phyloP scores from a whole-genome alignment of 2,797 vertebrate species.

The Darevskia mixta region DNA sequence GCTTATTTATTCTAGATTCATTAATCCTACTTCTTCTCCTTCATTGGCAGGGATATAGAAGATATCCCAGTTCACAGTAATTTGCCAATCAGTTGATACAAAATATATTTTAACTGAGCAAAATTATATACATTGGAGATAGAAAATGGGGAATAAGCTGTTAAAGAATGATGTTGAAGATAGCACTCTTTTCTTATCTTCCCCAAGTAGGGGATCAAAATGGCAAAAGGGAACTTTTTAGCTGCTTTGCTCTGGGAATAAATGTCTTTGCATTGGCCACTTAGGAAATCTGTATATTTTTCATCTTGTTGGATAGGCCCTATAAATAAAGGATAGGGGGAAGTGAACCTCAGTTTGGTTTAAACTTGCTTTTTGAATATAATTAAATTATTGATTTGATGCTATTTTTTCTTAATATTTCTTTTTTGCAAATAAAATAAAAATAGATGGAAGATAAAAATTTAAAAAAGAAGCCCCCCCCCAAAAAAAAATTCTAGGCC shows the following conservation, averaged over 20 bases:
- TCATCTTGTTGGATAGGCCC: background rate
- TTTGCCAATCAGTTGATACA: background rate
- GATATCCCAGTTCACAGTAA: background rate
- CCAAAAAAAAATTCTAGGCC: background rate
- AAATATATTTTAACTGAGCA: background rate
- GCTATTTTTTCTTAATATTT: too few species aligned
- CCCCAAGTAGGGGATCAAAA: too few species aligned
- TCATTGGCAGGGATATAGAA: background rate
- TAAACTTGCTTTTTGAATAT: background rate
- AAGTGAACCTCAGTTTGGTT: constrained; percentile 5
- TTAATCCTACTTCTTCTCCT: background rate
- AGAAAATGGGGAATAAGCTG: background rate
- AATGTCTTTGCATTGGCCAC: background rate
- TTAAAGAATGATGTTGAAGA: background rate
- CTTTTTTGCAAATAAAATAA: too few species aligned
- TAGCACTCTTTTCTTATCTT: background rate
- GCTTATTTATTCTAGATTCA: background rate
- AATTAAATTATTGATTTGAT: background rate
- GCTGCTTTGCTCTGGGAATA: constrained; percentile 1
- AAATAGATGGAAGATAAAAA: background rate
- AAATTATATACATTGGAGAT: background rate
- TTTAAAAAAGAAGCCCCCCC: constrained; percentile 18
- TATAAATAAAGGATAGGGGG: constrained; percentile 14
- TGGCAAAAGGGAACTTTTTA: background rate
- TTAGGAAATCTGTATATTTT: constrained; percentile 3